A percentile compares a stretch with the other conserved stretches of the same genome.
phyloP scores from a whole-genome alignment of 2,888 invertebrate genomes.

The Eupithecia inturbata region DNA sequence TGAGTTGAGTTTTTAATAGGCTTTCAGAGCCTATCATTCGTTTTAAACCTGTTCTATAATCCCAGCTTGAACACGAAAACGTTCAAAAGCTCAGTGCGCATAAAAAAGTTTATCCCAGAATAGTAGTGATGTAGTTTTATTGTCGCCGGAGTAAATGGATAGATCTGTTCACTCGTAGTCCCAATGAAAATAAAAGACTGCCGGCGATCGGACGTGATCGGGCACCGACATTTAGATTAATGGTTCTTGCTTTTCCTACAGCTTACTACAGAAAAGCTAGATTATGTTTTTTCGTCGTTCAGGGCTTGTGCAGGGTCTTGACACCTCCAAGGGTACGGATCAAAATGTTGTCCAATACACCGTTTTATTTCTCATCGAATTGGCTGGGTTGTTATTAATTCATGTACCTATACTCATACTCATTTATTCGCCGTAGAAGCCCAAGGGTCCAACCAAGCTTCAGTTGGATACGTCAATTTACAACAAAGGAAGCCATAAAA shows the following conservation, averaged over 20 bases:
- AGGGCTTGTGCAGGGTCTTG: not conserved
- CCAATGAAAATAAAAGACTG: constrained; percentile 50
- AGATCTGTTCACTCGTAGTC: constrained; percentile 30
- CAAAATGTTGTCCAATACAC: not conserved
- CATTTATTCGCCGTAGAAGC: too few species aligned
- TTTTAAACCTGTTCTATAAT: not conserved
- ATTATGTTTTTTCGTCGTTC: too few species aligned
- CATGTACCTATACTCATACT: too few species aligned
- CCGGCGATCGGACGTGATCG: constrained; percentile 52
- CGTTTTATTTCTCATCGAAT: too few species aligned
- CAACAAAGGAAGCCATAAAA: too few species aligned
- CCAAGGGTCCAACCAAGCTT: too few species aligned
- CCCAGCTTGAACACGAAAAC: constrained; percentile 16
- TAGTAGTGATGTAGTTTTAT: constrained; percentile 20
- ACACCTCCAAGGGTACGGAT: not conserved
- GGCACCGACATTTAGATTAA: constrained; percentile 57
- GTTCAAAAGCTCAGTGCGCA: not conserved
- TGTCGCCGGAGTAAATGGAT: constrained; percentile 35
- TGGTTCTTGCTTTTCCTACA: constrained; percentile 43
- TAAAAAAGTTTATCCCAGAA: constrained; percentile 17
- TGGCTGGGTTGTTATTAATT: too few species aligned
- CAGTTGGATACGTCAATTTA: too few species aligned
- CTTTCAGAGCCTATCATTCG: not conserved
- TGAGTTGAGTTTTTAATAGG: not conserved
- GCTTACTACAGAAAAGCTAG: not conserved